Percentiles rank a stretch among this genome's conserved stretches.
These are phyloP conservation scores for Hirundichthys speculiger DNA, from an alignment of 2,113 vertebrate species.

Conservation along the genomic window DNA sequence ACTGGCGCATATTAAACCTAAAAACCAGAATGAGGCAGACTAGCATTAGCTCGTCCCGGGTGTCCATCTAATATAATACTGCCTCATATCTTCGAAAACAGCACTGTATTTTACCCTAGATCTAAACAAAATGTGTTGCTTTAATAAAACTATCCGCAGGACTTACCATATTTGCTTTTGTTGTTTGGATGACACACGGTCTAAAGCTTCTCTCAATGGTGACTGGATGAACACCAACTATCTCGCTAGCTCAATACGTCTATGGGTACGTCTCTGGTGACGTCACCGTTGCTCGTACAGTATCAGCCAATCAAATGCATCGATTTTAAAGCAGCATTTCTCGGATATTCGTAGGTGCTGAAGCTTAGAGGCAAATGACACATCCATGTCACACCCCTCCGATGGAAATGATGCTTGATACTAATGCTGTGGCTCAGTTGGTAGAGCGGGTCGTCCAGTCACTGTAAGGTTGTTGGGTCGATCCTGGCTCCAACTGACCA, in stretches of 20 bases:
- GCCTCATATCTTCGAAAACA: background rate
- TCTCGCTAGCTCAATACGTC: background rate
- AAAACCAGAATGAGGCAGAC: too few species aligned
- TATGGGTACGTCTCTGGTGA: conserved; percentile 15
- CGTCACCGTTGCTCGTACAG: background rate
- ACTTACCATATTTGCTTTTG: conserved; percentile 54
- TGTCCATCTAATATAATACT: background rate
- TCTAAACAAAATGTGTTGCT: accelerated
- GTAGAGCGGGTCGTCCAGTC: too few species aligned
- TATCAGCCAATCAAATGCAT: conserved; percentile 54
- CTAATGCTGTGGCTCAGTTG: too few species aligned
- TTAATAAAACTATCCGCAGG: accelerated
- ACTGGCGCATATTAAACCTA: too few species aligned
- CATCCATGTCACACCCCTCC: background rate
- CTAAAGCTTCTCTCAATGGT: too few species aligned
- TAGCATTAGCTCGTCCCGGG: too few species aligned
- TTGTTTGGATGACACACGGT: conserved; percentile 5
- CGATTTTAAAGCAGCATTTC: background rate
- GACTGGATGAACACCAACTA: conserved; percentile 11
- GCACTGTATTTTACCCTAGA: background rate
- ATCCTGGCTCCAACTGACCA: too few species aligned
- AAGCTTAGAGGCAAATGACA: background rate
- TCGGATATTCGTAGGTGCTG: background rate
- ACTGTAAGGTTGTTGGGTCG: too few species aligned
- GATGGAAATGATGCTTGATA: too few species aligned